phyloP scores from a whole-genome alignment of 2,888 invertebrate species.

The Hyposoter didymator region DNA sequence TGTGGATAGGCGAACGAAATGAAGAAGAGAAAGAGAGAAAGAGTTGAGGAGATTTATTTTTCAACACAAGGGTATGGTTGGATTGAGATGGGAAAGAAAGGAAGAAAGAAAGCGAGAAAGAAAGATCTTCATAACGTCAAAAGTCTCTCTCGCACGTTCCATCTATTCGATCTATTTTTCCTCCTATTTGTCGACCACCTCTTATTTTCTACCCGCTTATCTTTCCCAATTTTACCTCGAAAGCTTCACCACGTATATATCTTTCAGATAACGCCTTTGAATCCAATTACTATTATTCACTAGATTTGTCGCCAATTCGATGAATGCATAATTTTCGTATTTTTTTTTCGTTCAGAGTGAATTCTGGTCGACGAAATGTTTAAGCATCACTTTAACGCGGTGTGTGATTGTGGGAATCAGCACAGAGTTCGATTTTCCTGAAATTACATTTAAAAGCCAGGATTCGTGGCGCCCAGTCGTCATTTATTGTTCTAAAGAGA shows the following conservation, averaged over 20 bases:
- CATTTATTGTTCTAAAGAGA: neutral
- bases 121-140: slow-evolving; percentile 26
- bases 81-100: slow-evolving; percentile 11
- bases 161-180: slow-evolving; percentile 55
- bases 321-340: slow-evolving; percentile 37
- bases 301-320: slow-evolving; percentile 57
- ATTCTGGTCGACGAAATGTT: neutral
- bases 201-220: slow-evolving; percentile 47
- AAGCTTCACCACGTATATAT: slow-evolving; percentile 21
- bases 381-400: neutral
- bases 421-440: neutral
- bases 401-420: neutral
- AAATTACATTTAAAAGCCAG: neutral
- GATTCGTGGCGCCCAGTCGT: neutral
- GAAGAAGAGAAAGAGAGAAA: slow-evolving; percentile 14
- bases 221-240: slow-evolving; percentile 40
- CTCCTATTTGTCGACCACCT: slow-evolving; percentile 34
- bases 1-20: neutral
- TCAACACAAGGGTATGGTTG: slow-evolving; percentile 34
- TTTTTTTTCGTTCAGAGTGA: neutral
- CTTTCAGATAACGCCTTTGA: slow-evolving; percentile 29
- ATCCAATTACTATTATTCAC: slow-evolving; percentile 61
- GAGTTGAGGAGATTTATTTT: slow-evolving; percentile 46
- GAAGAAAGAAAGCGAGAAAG: slow-evolving; percentile 17
- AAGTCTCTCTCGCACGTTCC: slow-evolving; percentile 39